Base-by-base conservation (phyloP, 1,140 invertebrate genomes). In the Oncopodura yosiiana region DNA sequence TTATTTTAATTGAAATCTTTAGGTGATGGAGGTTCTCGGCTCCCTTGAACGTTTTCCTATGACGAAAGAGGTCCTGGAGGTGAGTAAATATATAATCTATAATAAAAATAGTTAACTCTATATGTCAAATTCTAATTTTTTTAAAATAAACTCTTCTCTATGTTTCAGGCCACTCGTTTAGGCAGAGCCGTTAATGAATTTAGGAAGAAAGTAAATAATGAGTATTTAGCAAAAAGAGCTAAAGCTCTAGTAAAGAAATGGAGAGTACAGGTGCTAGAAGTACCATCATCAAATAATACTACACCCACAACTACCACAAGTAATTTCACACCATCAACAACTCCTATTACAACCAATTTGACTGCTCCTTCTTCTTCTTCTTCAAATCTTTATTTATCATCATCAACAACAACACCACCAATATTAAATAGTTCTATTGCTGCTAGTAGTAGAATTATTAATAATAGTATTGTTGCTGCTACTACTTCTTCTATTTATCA, bases 21-120 rank as follows among this genome's bases (percentile, higher is more conserved):
- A 95, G 91, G 90, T 95, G 77, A 81, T 89, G 76, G 86, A 94
- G 74, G 83, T 94, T 74, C 87, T 95, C 76, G 80, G 84, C 71
- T 78, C 84, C 69, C 77, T 94, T 81, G 92, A 95, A 76, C 86
- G 82, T 74, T 84, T 86, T 71, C 79, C 84, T 72, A 87, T 95
- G 75, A 93, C 90, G 73, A 91, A 89, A 80, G 90, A 94, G 73
- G 80, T 87, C 74, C 75, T 94, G 75, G 90, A 94, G 83, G 89
- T 91, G 76, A 74, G 72, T 52, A 51, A 29, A 45, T 18, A 32
- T n/a, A 52, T 16, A 43, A 21, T 26, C 3, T 19, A 29, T 30
- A n/a, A 2, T 32, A 18, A 9, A 11, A 30, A 14, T 12, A 30
- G 26, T 29, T 30, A 21, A 6, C 1, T 38, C 23, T 39, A 12